Evolutionary conservation across 2,888 invertebrate species (phyloP).

Genomic region (Drosophila anomalata): DNA sequence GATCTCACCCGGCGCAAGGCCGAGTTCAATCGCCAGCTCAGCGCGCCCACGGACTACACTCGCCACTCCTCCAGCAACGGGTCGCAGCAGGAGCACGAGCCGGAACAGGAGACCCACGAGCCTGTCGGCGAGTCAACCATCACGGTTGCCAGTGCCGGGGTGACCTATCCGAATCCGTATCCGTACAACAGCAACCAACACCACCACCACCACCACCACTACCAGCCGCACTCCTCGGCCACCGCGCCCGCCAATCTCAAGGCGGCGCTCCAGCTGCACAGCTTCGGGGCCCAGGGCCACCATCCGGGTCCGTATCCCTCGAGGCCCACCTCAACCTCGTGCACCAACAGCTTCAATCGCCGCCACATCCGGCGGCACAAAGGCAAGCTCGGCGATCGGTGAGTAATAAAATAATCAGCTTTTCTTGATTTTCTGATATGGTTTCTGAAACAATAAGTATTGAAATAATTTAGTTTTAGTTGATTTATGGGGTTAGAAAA

Average conservation of each 20-base stretch:
- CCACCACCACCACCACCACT: constrained; percentile 35
- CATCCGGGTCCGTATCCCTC: constrained; percentile 69
- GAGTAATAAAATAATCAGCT: constrained; percentile 45
- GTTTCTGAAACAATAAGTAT: too few relatives aligned
- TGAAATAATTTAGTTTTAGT: too few relatives aligned
- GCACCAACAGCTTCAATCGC: constrained; percentile 83
- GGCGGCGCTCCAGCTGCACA: constrained; percentile 71
- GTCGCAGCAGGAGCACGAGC: constrained; percentile 76
- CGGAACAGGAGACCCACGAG: constrained; percentile 76
- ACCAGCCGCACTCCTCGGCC: constrained; percentile 53
- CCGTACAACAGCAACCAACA: constrained; percentile 23
- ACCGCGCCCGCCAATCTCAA: constrained; percentile 73
- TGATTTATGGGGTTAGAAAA: too few relatives aligned
- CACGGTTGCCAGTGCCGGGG: constrained; percentile 80
- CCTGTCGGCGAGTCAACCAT: constrained; percentile 79
- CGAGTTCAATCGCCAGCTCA: constrained; percentile 84
- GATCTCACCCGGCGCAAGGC: constrained; percentile 83
- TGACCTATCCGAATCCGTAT: constrained; percentile 42
- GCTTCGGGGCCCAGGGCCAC: constrained; percentile 59
- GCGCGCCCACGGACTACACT: constrained; percentile 83
- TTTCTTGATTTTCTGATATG: too few relatives aligned
- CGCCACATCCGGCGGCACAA: constrained; percentile 82
- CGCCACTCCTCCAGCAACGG: constrained; percentile 78
- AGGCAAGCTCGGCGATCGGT: constrained; percentile 84
- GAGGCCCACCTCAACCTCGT: constrained; percentile 83